Evolutionary conservation across 2,888 invertebrate genomes (phyloP), one percentile per base, ranked within the genome.

Genomic region (Drosophila leonis): DNA sequence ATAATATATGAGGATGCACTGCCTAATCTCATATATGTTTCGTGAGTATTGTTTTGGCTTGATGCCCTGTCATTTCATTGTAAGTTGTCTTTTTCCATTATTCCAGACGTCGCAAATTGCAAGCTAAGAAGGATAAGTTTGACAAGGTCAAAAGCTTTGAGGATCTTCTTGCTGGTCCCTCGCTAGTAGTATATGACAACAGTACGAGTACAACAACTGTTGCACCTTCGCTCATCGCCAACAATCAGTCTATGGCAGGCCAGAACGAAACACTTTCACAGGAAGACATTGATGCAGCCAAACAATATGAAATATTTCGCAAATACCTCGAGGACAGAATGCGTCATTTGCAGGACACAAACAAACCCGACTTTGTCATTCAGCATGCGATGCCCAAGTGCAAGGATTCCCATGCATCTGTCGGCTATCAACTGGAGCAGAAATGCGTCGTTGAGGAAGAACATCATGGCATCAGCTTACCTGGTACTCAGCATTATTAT

Each of bases 1-100:
- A 54, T 81, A 9, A 73, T 78, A 18, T 90, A 90, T 18, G 89
- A 90, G 20, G 83, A 90, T 35, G 84, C 90, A 0, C 33, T 92
- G 46, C 72, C 78, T 1, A 90, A 92, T 80, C 80, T 91, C 0
- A 73, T 92, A 24, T 92, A 83, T 67, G 81, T 91, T n/a, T 75
- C 90, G 92, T 92, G 79, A 85, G 88, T 56, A n/a, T 10, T 2
- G 13, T 35, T 13, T 9, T 5, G 1, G 8, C n/a, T 7, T 9
- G 10, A 20, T 35, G 8, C 27, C 1, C 9, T 20, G 12, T 4
- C 6, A 1, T 15, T 4, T 12, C 0, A 1, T 13, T 15, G 9
- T 13, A 12, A 35, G 0, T 8, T 18, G 12, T 0, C 44, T 0
- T n/a, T 15, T 5, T 9, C 10, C 15, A 9, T 37, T 54, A 13